Percentiles rank a stretch among this genome's conserved stretches.
These are phyloP conservation scores for Scaptomyza reducta DNA, from an alignment of 2,888 invertebrate genomes.

Conservation along the genomic window DNA sequence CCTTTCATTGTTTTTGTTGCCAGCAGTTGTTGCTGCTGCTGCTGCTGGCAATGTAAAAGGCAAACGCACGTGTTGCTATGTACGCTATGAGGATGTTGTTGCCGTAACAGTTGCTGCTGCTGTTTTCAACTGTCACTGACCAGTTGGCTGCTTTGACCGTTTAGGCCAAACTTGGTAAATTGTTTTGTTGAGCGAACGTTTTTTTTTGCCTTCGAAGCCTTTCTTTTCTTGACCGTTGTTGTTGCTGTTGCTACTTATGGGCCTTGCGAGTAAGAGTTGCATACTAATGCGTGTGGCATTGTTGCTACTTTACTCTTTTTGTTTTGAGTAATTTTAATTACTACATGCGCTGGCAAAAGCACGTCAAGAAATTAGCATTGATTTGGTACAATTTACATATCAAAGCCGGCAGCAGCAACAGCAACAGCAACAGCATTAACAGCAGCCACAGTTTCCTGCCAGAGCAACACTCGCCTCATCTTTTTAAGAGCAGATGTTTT, in stretches of 20 bases:
- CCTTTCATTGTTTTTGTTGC: constrained; percentile 48
- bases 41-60: constrained; percentile 62
- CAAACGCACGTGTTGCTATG: constrained; percentile 83
- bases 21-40: constrained; percentile 21
- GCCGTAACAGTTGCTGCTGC: constrained; percentile 75
- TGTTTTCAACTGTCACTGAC: constrained; percentile 63
- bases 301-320: constrained; percentile 28
- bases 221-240: constrained; percentile 69
- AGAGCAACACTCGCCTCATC: constrained; percentile 42
- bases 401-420: constrained; percentile 53
- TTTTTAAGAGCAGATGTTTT: constrained; percentile 66
- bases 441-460: constrained; percentile 25
- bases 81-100: constrained; percentile 79
- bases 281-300: constrained; percentile 72
- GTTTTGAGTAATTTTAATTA: constrained; percentile 68
- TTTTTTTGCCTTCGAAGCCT: constrained; percentile 48
- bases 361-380: constrained; percentile 61
- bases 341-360: constrained; percentile 40
- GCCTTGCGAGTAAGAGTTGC: constrained; percentile 80
- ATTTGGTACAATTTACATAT: constrained; percentile 79
- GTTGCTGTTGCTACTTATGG: constrained; percentile 40
- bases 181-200: constrained; percentile 71
- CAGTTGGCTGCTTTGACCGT: constrained; percentile 64
- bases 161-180: constrained; percentile 83
- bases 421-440: constrained; percentile 28